Evolutionary conservation across 2,888 invertebrate genomes (phyloP).

Genomic region (Xanthorhoe designata): DNA sequence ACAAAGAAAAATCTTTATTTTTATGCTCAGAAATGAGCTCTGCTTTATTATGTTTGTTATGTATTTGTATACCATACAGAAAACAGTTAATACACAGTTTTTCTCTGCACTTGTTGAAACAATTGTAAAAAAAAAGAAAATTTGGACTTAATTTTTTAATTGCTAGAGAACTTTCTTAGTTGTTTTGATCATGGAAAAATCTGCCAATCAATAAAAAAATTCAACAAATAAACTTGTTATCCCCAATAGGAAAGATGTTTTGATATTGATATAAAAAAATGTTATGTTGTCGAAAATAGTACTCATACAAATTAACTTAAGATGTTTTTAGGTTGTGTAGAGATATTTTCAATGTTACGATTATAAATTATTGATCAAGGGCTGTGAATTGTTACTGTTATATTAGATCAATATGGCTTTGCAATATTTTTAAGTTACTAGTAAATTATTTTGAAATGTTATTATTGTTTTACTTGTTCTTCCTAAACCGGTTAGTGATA

Average conservation of each 20-base stretch:
- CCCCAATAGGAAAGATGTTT: conserved; percentile 27
- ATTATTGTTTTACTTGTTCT: conserved; percentile 19
- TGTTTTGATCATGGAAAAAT: background rate
- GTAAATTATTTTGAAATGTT: conserved; percentile 62
- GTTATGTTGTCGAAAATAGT: conserved; percentile 32
- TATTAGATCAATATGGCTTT: conserved; percentile 75
- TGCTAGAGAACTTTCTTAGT: background rate
- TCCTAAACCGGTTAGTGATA: background rate
- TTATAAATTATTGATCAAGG: conserved; percentile 67
- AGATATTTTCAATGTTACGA: conserved; percentile 48
- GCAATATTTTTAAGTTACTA: conserved; percentile 73
- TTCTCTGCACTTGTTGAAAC: no score
- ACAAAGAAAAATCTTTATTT: no score
- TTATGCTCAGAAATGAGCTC: no score
- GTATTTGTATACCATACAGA: no score
- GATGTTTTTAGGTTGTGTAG: conserved; percentile 45
- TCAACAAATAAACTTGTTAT: conserved; percentile 16
- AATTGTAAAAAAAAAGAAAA: no score
- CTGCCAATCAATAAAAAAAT: background rate
- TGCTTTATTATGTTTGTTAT: no score
- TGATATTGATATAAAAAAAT: conserved; percentile 27
- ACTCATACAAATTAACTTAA: conserved; percentile 32
- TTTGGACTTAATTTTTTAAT: no score
- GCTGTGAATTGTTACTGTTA: conserved; percentile 84
- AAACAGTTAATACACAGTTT: no score